Evolutionary conservation across 2,797 vertebrate species (phyloP).

Genomic region (Furcifer pardalis): DNA sequence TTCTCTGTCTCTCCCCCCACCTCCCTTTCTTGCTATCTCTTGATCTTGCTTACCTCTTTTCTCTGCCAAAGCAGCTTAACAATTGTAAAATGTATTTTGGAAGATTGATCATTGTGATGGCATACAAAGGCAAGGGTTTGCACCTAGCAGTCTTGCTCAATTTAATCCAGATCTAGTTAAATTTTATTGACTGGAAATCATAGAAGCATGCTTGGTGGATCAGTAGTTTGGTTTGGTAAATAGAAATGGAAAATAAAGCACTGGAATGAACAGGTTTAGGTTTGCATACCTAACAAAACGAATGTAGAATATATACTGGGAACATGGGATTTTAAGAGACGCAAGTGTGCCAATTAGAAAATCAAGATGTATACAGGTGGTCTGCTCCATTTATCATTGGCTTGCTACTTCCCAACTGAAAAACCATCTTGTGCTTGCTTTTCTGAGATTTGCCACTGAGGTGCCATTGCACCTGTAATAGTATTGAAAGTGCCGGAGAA

Average conservation of each 20-base stretch:
- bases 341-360: not conserved
- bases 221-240: not conserved
- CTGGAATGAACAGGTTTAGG: not conserved
- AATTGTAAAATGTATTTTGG: not conserved
- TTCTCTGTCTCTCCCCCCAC: not conserved
- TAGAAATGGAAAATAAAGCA: not conserved
- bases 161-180: not conserved
- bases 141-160: not conserved
- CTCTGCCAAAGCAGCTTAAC: not conserved
- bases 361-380: not conserved
- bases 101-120: not conserved
- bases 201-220: not conserved
- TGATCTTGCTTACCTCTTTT: slow-evolving; percentile 7
- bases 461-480: not conserved
- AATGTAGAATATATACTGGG: not conserved
- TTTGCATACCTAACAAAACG: not conserved
- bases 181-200: not conserved
- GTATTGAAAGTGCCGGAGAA: not conserved
- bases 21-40: not conserved
- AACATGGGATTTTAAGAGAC: not conserved
- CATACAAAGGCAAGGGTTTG: not conserved
- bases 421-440: not conserved
- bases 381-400: not conserved
- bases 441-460: not conserved
- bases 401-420: not conserved